These are phyloP conservation scores for Hemistola chrysoprasaria DNA, from an alignment of 2,888 invertebrate species.

Conservation along the genomic window DNA sequence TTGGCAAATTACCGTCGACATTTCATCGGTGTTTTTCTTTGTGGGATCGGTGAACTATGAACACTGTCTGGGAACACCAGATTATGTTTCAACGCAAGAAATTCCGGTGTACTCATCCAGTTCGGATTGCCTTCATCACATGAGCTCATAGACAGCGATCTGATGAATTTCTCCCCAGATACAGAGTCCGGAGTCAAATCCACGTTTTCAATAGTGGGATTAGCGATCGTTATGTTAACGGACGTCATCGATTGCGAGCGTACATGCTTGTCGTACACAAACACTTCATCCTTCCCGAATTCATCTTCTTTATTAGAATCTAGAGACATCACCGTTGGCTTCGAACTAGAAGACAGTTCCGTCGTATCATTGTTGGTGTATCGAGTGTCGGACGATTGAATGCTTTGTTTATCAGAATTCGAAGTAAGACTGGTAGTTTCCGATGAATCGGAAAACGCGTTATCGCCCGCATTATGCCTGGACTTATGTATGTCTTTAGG, in stretches of 20 bases:
- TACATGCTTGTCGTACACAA: constrained; percentile 67
- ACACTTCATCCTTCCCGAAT: constrained; percentile 61
- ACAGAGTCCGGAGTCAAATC: constrained; percentile 85
- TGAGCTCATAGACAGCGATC: constrained; percentile 85
- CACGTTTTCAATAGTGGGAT: constrained; percentile 88
- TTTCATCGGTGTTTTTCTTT: constrained; percentile 83
- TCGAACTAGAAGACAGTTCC: constrained; percentile 65
- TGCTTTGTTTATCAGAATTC: constrained; percentile 77
- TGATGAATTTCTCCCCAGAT: constrained; percentile 79
- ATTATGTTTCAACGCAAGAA: constrained; percentile 90
- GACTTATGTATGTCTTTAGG: constrained; percentile 49
- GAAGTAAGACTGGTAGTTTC: constrained; percentile 78
- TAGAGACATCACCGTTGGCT: constrained; percentile 64
- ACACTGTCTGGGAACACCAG: constrained; percentile 91
- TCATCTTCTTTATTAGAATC: constrained; percentile 65
- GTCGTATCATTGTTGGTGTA: constrained; percentile 68
- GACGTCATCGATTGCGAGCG: constrained; percentile 84
- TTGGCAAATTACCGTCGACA: constrained; percentile 76
- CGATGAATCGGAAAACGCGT: constrained; percentile 77
- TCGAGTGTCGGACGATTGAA: constrained; percentile 68
- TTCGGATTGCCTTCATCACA: constrained; percentile 88
- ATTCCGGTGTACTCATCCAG: constrained; percentile 91
- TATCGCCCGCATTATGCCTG: constrained; percentile 63
- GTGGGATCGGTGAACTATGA: constrained; percentile 88
- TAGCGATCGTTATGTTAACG: constrained; percentile 86